These are phyloP conservation scores for Anguilla megastoma DNA, from an alignment of 2,797 vertebrate genomes.

Conservation along the genomic window DNA sequence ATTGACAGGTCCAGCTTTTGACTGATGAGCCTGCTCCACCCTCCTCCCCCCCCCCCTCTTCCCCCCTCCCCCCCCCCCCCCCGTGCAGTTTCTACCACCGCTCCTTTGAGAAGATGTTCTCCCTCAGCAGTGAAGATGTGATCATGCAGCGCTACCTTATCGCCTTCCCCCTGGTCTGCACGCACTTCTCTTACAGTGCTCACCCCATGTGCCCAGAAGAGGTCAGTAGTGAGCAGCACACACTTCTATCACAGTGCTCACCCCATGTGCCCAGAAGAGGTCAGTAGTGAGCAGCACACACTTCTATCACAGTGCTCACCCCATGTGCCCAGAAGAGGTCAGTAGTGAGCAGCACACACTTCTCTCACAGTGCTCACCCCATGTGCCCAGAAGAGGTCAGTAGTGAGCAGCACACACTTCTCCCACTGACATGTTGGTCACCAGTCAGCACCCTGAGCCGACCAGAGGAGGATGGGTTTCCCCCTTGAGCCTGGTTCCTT, in stretches of 20 bases:
- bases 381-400: neutral
- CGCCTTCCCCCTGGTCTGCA: constrained; percentile 78
- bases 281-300: too few relatives aligned
- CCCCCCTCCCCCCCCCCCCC: too few relatives aligned
- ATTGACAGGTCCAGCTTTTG: neutral
- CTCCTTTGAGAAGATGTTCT: constrained; percentile 85
- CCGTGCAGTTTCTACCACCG: constrained; percentile 77
- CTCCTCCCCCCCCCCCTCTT: neutral
- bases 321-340: too few relatives aligned
- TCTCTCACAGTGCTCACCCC: too few relatives aligned
- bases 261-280: too few relatives aligned
- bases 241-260: too few relatives aligned
- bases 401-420: too few relatives aligned
- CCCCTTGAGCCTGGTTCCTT: too few relatives aligned
- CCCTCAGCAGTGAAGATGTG: constrained; percentile 73
- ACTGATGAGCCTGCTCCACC: neutral
- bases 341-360: constrained; percentile 36
- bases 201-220: constrained; percentile 89
- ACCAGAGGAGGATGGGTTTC: too few relatives aligned
- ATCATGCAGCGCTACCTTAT: constrained; percentile 80
- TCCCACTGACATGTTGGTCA: too few relatives aligned
- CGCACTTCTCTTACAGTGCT: constrained; percentile 75
- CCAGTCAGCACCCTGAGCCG: too few relatives aligned
- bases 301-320: too few relatives aligned
- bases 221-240: constrained; percentile 68